Evolutionary conservation across 2,113 vertebrate species (phyloP).

Genomic region (Carettochelys insculpta): DNA sequence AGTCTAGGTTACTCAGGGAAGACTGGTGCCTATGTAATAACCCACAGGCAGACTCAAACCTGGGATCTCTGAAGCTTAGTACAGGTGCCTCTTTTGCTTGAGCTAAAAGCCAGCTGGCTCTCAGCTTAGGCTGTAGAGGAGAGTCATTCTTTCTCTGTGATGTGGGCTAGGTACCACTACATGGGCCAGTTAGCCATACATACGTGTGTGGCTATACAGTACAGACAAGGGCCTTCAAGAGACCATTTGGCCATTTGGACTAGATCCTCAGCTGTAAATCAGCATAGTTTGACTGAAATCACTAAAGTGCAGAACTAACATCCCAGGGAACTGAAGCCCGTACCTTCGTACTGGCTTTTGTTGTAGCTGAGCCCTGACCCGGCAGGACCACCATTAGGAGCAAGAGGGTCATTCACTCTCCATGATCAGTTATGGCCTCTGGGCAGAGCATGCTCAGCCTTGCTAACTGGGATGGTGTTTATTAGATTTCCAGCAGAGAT

Average conservation of each 20-base stretch:
- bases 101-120: no score
- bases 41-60: no score
- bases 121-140: no score
- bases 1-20: background rate
- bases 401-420: constrained; percentile 49
- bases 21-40: background rate
- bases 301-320: background rate
- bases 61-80: no score
- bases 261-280: constrained; percentile 37
- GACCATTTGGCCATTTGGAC: background rate
- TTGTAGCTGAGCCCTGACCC: constrained; percentile 34
- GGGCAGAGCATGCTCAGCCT: constrained; percentile 60
- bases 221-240: constrained; percentile 6
- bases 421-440: constrained; percentile 16
- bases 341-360: background rate
- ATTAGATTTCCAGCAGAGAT: constrained; percentile 55
- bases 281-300: constrained; percentile 9
- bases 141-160: no score
- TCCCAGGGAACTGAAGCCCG: background rate
- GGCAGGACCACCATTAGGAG: constrained; percentile 7
- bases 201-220: no score
- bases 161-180: no score
- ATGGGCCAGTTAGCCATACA: no score
- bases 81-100: no score
- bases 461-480: constrained; percentile 53